Evolutionary conservation across 2,797 vertebrate genomes (phyloP), one percentile per base, ranked within the genome.

Genomic region (Helicolenus hilgendorfi): DNA sequence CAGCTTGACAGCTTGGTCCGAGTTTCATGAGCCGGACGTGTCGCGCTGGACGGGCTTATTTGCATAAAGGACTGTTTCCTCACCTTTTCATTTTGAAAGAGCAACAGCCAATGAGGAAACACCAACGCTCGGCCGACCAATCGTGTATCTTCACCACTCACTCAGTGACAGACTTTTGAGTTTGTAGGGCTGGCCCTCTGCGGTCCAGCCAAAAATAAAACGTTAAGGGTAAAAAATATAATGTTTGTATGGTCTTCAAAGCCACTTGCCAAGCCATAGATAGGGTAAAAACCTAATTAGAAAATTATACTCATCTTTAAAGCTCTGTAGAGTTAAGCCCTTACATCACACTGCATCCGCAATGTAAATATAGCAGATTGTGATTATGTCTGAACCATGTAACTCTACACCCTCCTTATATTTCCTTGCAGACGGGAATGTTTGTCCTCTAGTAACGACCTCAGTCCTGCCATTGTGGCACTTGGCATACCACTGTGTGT

Each of bases 401-500:
- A 70, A 29, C 67, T 86, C 72, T 64, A 33, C 24, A 63, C 13
- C 45, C 38, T 83, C 31, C n/a, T 82, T 77, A 77, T 62, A 45
- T 86, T 75, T 88, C 35, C 73, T 56, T 2, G 60, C 14, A 45
- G 75, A 49, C 18, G 4, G 70, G 77, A 74, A 68, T 62, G 73
- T 55, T 83, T 88, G 72, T 83, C 79, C 58, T 71, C 75, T 15
- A 60, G 41, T 73, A 41, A 85, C 29, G 20, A 82, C 69, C 69
- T 90, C 77, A 83, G 62, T 78, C 26, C 29, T 75, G 62, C 29
- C 64, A 78, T 80, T 87, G 84, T 86, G 78, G 82, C 76, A 49
- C 77, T 85, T 45, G 8, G 53, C 77, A 80, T 84, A 73, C 82
- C 72, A 26, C 26, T 68, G 60, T 20, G 22, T 33, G 24, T 81